These are phyloP conservation scores for Neostethus bicornis DNA, from an alignment of 2,797 vertebrate species.

Conservation along the genomic window DNA sequence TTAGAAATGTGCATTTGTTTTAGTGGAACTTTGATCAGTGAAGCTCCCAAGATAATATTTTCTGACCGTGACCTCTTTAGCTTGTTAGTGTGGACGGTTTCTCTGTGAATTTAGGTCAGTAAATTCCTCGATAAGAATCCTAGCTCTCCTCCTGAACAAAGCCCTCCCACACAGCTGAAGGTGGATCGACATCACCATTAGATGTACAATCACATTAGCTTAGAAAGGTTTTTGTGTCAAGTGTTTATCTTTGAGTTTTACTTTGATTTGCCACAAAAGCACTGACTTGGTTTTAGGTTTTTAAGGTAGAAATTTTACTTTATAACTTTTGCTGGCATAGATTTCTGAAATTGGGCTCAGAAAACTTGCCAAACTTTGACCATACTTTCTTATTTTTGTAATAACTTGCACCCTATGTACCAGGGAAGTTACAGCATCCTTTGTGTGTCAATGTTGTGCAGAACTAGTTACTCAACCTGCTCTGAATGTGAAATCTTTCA, in stretches of 20 bases:
- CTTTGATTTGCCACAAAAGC: slow-evolving; percentile 1
- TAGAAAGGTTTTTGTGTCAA: neutral
- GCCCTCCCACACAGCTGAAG: slow-evolving; percentile 5
- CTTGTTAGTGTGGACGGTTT: slow-evolving; percentile 16
- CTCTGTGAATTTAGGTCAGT: slow-evolving; percentile 65
- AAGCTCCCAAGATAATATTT: neutral
- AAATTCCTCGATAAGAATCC: slow-evolving; percentile 63
- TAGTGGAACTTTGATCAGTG: neutral
- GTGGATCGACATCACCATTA: slow-evolving; percentile 3
- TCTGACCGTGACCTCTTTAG: slow-evolving; percentile 4
- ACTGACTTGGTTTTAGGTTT: neutral
- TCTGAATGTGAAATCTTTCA: neutral
- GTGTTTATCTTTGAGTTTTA: neutral
- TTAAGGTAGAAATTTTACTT: slow-evolving; percentile 3
- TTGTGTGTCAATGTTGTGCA: slow-evolving; percentile 17
- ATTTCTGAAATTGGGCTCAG: slow-evolving; percentile 7
- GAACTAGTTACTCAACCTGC: slow-evolving; percentile 2
- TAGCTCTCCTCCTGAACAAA: slow-evolving; percentile 44
- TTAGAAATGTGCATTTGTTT: no score
- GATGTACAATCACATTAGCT: neutral
- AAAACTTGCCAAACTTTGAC: slow-evolving; percentile 11
- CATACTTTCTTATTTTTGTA: slow-evolving; percentile 34
- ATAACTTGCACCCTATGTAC: slow-evolving; percentile 12
- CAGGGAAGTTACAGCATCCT: neutral
- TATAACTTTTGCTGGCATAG: slow-evolving; percentile 5